These are phyloP conservation scores for Crypturellus undulatus DNA, from an alignment of 2,113 vertebrate genomes.

Conservation along the genomic window DNA sequence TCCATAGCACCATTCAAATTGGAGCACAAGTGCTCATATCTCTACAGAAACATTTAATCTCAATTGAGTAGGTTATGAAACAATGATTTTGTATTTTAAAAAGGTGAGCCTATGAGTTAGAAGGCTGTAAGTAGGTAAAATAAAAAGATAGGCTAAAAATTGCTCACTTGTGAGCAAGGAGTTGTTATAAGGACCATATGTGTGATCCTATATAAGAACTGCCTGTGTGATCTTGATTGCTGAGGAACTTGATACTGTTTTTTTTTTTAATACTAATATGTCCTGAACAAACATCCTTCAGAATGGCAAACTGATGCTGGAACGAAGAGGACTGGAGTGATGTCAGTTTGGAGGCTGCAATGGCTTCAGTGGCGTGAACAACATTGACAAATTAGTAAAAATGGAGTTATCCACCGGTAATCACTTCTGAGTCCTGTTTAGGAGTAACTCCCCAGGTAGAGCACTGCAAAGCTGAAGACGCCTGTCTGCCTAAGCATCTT, in stretches of 20 bases:
- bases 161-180: background rate
- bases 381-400: background rate
- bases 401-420: background rate
- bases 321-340: background rate
- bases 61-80: background rate
- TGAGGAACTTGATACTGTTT: background rate
- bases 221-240: background rate
- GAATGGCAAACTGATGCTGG: background rate
- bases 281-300: background rate
- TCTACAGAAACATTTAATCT: background rate
- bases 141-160: background rate
- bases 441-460: rapidly evolving
- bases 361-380: background rate
- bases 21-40: background rate
- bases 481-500: background rate
- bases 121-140: background rate
- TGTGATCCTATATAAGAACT: no score
- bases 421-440: background rate
- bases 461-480: background rate
- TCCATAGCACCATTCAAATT: background rate
- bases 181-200: background rate
- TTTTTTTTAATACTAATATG: background rate
- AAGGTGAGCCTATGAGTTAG: background rate
- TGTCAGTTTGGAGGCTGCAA: background rate
- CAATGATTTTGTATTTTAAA: background rate